Conservation (phyloP, 2,888 invertebrate species). For the Notodonta dromedarius region DNA sequence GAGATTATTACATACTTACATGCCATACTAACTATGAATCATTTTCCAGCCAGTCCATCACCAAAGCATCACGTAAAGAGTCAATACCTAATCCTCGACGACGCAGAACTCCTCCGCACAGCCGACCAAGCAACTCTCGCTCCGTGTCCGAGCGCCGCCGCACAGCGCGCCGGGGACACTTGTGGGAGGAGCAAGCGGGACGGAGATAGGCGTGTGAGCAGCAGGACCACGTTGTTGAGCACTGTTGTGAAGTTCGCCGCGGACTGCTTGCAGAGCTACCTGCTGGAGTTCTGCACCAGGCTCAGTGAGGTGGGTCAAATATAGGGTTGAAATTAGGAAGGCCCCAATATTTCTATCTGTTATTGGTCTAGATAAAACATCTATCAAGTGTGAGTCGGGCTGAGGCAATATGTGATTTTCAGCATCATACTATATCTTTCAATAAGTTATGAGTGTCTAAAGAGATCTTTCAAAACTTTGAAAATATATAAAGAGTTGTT, state of each 20-base stretch:
- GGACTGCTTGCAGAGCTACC: conserved; percentile 74
- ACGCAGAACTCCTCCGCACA: conserved; percentile 46
- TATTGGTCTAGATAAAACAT: too few relatives aligned
- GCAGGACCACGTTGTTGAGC: conserved; percentile 63
- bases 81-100: conserved; percentile 68
- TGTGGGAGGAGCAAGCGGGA: conserved; percentile 32
- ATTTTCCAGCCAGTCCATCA: conserved; percentile 55
- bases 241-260: conserved; percentile 74
- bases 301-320: conserved; percentile 74
- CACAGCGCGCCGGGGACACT: conserved; percentile 19
- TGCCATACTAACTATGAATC: background rate
- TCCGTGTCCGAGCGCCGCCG: conserved; percentile 13
- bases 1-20: too few relatives aligned
- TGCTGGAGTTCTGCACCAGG: conserved; percentile 78
- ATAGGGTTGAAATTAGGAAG: too few relatives aligned
- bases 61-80: conserved; percentile 66
- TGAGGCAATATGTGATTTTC: too few relatives aligned
- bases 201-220: conserved; percentile 57
- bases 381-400: too few relatives aligned
- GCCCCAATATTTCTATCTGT: too few relatives aligned
- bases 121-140: conserved; percentile 36
- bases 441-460: too few relatives aligned
- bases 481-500: too few relatives aligned
- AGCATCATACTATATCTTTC: too few relatives aligned
- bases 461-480: too few relatives aligned